Conservation (phyloP, 2,797 vertebrate species). For the Liasis olivaceus region DNA sequence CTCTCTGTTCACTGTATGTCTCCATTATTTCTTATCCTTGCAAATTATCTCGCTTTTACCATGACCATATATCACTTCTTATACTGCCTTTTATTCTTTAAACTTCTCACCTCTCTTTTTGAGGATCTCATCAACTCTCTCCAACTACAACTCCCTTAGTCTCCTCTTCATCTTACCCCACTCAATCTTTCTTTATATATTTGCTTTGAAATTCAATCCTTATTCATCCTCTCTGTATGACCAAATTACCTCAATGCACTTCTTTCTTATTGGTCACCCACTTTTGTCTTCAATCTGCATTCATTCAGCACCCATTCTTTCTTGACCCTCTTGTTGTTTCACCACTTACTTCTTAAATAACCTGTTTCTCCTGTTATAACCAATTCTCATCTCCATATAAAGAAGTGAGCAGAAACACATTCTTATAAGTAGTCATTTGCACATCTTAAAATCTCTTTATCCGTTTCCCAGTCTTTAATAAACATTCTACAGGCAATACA, state of each 20-base stretch:
- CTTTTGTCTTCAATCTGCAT: not conserved
- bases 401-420: not conserved
- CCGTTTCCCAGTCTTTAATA: not conserved
- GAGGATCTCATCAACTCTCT: not conserved
- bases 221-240: not conserved
- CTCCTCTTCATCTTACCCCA: not conserved
- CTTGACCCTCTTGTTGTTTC: not conserved
- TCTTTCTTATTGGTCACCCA: not conserved
- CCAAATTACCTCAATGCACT: not conserved
- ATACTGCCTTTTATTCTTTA: too few relatives aligned
- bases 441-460: not conserved
- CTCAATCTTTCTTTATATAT: not conserved
- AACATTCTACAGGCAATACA: not conserved
- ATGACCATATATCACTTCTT: too few relatives aligned
- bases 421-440: not conserved
- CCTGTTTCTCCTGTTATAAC: not conserved
- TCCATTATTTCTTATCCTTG: too few relatives aligned
- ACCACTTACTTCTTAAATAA: not conserved
- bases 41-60: too few relatives aligned
- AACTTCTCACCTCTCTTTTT: not conserved
- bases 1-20: too few relatives aligned
- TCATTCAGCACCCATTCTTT: not conserved
- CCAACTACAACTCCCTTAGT: not conserved
- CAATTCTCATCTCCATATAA: not conserved
- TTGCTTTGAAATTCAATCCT: not conserved